phyloP scores from a whole-genome alignment of 2,113 vertebrate genomes.

The Octodon degus region DNA sequence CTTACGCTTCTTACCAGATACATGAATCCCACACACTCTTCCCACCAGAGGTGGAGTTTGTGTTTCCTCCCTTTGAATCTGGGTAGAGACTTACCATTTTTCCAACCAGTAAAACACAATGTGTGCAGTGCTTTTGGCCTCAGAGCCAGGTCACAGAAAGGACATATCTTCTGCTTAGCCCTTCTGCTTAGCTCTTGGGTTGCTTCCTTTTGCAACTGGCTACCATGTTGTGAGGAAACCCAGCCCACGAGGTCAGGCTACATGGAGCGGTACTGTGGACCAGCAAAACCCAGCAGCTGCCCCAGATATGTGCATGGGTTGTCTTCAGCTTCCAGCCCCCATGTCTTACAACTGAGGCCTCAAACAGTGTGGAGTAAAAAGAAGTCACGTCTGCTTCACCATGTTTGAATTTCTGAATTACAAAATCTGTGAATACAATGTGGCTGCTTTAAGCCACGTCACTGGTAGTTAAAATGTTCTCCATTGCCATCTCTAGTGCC shows the following conservation, averaged over 20 bases:
- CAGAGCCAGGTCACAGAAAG: neutral
- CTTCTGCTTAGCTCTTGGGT: neutral
- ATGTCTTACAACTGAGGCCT: neutral
- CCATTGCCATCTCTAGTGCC: neutral
- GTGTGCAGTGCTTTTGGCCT: neutral
- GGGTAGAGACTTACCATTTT: neutral
- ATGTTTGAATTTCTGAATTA: slow-evolving; percentile 8
- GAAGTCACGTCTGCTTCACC: neutral
- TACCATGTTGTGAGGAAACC: neutral
- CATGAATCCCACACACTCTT: neutral
- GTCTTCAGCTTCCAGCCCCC: neutral
- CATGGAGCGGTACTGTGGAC: neutral
- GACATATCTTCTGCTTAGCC: neutral
- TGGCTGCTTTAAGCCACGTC: neutral
- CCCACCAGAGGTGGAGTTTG: neutral
- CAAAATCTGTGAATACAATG: neutral
- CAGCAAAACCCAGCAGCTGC: neutral
- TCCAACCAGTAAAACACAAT: neutral
- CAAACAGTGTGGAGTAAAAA: neutral
- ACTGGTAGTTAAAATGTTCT: neutral
- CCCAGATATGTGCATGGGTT: neutral
- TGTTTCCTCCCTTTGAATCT: neutral
- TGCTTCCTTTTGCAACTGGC: neutral
- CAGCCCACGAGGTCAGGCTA: neutral
- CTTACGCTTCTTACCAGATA: neutral